phyloP scores from a whole-genome alignment of 2,888 invertebrate species.

The Philopedon plagiatum region DNA sequence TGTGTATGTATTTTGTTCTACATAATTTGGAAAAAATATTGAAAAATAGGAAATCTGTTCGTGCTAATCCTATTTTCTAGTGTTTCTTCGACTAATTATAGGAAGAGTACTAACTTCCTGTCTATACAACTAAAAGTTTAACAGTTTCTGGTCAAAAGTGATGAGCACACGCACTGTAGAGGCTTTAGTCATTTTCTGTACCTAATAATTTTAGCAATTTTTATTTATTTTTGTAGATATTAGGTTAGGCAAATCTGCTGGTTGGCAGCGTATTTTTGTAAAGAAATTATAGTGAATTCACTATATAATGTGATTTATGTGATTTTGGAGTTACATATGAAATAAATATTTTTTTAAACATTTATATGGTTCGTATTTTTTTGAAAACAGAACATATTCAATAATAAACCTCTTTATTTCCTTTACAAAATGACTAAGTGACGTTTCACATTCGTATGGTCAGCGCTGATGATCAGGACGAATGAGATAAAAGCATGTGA shows the following conservation, averaged over 20 bases:
- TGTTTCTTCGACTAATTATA: not conserved
- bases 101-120: too few relatives aligned
- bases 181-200: slow-evolving; percentile 62
- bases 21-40: too few relatives aligned
- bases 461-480: too few relatives aligned
- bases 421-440: too few relatives aligned
- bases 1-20: too few relatives aligned
- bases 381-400: not conserved
- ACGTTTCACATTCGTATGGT: too few relatives aligned
- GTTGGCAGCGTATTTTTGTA: slow-evolving; percentile 52
- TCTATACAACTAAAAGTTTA: too few relatives aligned
- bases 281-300: slow-evolving; percentile 56
- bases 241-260: slow-evolving; percentile 23
- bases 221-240: slow-evolving; percentile 54
- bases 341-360: slow-evolving; percentile 29
- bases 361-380: not conserved
- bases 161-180: slow-evolving; percentile 51
- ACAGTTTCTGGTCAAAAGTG: slow-evolving; percentile 45
- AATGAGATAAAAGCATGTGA: too few relatives aligned
- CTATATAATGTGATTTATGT: slow-evolving; percentile 56
- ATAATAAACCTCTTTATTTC: too few relatives aligned
- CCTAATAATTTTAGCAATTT: slow-evolving; percentile 52
- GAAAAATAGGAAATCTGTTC: too few relatives aligned
- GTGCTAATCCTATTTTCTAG: not conserved
- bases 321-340: slow-evolving; percentile 52